Conservation (phyloP, 2,113 vertebrate species). For the Nerophis lumbriciformis region DNA sequence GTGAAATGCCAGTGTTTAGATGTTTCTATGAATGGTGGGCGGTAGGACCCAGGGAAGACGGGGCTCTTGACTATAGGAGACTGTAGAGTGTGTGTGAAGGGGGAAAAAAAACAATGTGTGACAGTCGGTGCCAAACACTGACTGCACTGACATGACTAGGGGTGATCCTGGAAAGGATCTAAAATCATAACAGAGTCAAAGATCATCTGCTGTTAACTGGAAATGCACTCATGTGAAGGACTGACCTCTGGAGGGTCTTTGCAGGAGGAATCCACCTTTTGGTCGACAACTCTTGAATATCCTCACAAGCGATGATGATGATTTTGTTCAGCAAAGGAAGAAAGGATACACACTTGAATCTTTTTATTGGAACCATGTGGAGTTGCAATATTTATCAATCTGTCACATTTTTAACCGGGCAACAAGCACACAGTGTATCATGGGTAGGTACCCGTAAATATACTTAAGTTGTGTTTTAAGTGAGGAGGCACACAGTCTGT, state of each 20-base stretch:
- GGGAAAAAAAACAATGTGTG: constrained; percentile 71
- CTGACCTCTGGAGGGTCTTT: background rate
- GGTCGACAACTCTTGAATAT: background rate
- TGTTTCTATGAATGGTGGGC: constrained; percentile 16
- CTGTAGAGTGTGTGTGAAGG: constrained; percentile 66
- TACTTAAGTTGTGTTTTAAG: background rate
- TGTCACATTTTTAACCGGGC: constrained; percentile 10
- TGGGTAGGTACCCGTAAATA: constrained; percentile 38
- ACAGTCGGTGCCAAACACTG: constrained; percentile 74
- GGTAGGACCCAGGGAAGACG: constrained; percentile 66
- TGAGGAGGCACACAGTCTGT: too few relatives aligned
- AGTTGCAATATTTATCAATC: constrained; percentile 1
- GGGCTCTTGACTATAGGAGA: constrained; percentile 29
- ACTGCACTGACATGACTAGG: constrained; percentile 52
- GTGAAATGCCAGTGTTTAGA: background rate
- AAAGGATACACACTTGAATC: background rate
- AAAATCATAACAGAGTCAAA: constrained; percentile 19
- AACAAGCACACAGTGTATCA: constrained; percentile 18
- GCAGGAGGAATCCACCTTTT: background rate
- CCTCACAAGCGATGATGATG: background rate
- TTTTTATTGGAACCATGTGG: background rate
- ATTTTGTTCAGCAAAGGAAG: background rate
- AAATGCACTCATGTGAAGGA: constrained; percentile 1
- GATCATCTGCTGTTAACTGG: constrained; percentile 9
- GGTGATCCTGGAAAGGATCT: constrained; percentile 11